Conservation (phyloP, 2,113 vertebrate species). For the Actinemys pallida region DNA sequence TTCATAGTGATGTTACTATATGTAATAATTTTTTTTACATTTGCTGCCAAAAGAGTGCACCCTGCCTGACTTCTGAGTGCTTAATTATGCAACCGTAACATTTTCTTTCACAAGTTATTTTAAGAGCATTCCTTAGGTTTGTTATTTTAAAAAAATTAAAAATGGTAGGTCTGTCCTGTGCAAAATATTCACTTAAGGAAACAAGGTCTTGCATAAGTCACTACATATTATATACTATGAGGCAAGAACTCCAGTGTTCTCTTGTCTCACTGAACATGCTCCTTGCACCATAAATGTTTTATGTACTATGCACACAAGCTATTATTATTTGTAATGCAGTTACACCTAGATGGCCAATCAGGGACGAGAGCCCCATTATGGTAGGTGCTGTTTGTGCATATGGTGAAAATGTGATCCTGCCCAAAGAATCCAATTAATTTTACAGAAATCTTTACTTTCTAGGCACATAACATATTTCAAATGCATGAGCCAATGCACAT, state of each 20-base stretch:
- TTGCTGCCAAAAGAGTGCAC: not conserved
- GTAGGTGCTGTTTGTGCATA: not conserved
- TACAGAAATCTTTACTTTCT: not conserved
- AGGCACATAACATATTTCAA: not conserved
- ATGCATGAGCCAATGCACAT: not conserved
- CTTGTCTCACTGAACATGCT: not conserved
- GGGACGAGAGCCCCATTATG: not conserved
- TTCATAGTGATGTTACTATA: not conserved
- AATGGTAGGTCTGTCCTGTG: no score
- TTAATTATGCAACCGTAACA: not conserved
- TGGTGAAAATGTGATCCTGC: not conserved
- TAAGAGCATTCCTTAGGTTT: not conserved
- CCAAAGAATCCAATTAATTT: not conserved
- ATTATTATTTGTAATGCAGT: not conserved
- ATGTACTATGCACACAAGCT: not conserved
- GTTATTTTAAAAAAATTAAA: not conserved
- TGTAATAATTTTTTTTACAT: not conserved
- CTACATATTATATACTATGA: not conserved
- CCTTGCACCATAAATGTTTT: not conserved
- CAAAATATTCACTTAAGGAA: not conserved
- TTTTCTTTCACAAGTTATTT: not conserved
- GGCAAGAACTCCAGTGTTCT: not conserved
- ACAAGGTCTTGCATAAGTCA: not conserved
- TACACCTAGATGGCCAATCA: not conserved
- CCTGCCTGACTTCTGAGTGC: not conserved